Evolutionary conservation across 2,888 invertebrate species (phyloP).

Genomic region (Dicranocentrus wangi): DNA sequence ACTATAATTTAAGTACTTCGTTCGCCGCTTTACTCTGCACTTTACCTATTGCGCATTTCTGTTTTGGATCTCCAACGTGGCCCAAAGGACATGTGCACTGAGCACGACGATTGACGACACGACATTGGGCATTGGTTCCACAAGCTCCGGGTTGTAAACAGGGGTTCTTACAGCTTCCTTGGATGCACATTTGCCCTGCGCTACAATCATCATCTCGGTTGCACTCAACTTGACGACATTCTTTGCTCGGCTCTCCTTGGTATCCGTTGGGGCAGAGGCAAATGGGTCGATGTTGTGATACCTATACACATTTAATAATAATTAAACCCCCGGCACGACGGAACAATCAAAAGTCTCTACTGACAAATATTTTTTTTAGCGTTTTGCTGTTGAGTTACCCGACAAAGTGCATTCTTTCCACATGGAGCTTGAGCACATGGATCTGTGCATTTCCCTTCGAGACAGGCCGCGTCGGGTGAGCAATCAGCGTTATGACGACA

Average conservation of each 20-base stretch:
- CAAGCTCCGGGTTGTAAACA: slow-evolving; percentile 85
- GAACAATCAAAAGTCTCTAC: too few species aligned
- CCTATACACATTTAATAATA: slow-evolving; percentile 61
- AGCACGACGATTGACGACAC: slow-evolving; percentile 83
- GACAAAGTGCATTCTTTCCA: slow-evolving; percentile 86
- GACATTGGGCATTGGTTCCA: slow-evolving; percentile 81
- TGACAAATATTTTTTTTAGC: slow-evolving; percentile 57
- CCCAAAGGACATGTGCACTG: slow-evolving; percentile 86
- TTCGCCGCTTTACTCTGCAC: too few species aligned
- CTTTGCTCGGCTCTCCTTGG: slow-evolving; percentile 85
- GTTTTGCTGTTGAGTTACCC: slow-evolving; percentile 75
- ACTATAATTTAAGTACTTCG: slow-evolving; percentile 3
- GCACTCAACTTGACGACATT: slow-evolving; percentile 86
- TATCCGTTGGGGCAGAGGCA: slow-evolving; percentile 91
- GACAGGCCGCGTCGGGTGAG: slow-evolving; percentile 84
- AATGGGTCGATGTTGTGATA: slow-evolving; percentile 85
- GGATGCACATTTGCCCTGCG: slow-evolving; percentile 82
- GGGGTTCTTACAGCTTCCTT: slow-evolving; percentile 87
- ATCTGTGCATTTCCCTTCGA: slow-evolving; percentile 80
- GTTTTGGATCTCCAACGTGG: slow-evolving; percentile 82
- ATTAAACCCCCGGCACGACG: too few species aligned
- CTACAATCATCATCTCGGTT: slow-evolving; percentile 85
- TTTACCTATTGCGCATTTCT: slow-evolving; percentile 81
- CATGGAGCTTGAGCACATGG: slow-evolving; percentile 80
- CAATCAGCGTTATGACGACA: slow-evolving; percentile 88